phyloP scores from a whole-genome alignment of 2,113 vertebrate genomes.

The Pyxicephalus adspersus region DNA sequence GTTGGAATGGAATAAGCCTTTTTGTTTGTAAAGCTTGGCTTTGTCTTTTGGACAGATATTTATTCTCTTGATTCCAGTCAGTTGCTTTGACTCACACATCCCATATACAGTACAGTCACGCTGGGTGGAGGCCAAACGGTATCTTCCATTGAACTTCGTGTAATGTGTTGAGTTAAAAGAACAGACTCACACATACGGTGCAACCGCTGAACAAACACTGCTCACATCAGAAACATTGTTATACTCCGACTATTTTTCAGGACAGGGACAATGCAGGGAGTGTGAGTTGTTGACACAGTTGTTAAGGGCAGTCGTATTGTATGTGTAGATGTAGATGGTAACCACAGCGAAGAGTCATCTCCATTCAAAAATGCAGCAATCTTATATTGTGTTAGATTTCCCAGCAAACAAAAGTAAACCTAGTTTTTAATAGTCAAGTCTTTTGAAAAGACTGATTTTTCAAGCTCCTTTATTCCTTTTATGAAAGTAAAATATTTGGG shows the following conservation, averaged over 20 bases:
- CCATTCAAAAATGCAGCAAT: neutral
- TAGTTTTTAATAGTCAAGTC: neutral
- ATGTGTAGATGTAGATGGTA: neutral
- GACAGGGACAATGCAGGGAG: conserved; percentile 18
- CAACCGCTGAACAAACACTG: neutral
- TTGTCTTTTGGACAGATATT: conserved; percentile 57
- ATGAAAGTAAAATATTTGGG: conserved; percentile 1
- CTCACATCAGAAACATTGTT: conserved; percentile 23
- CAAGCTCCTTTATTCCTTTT: no score
- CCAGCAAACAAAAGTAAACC: neutral
- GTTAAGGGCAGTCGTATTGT: neutral
- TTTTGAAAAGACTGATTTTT: neutral
- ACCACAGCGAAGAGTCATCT: conserved; percentile 7
- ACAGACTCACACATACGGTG: conserved; percentile 45
- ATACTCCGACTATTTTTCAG: neutral
- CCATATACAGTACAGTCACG: conserved; percentile 62
- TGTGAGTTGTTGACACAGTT: conserved; percentile 21
- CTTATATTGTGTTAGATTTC: neutral
- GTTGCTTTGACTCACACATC: conserved; percentile 60
- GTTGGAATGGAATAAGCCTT: conserved; percentile 35
- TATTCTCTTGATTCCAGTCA: conserved; percentile 58
- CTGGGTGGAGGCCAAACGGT: conserved; percentile 56
- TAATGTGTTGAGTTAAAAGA: conserved; percentile 58
- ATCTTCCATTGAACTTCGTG: conserved; percentile 51
- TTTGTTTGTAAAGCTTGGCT: conserved; percentile 44